Percentiles rank a stretch among this genome's conserved stretches.
These are phyloP conservation scores for Seriola aureovittata DNA, from an alignment of 2,113 vertebrate genomes.

Conservation along the genomic window DNA sequence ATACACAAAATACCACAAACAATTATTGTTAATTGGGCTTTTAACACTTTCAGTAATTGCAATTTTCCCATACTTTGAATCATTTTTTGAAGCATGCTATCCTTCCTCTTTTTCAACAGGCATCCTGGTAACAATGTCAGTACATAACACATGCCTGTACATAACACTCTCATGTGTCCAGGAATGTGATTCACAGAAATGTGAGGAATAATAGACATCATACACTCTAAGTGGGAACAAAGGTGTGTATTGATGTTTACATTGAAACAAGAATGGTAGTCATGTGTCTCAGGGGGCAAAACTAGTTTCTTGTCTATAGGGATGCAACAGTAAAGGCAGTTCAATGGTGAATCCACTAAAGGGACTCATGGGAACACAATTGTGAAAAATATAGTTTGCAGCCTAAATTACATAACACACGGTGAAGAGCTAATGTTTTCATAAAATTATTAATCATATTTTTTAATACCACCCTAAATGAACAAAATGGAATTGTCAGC, in stretches of 20 bases:
- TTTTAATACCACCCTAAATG: background rate
- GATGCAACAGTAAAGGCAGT: background rate
- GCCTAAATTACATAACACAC: background rate
- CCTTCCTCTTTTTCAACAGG: background rate
- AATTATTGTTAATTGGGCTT: too few relatives aligned
- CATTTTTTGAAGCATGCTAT: background rate
- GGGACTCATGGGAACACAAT: background rate
- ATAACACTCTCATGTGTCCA: conserved; percentile 35
- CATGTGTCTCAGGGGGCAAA: background rate
- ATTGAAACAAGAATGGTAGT: background rate
- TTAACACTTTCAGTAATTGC: too few relatives aligned
- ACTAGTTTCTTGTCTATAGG: background rate
- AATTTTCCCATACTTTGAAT: too few relatives aligned
- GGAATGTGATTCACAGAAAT: conserved; percentile 15
- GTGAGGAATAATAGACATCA: conserved; percentile 17
- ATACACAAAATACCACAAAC: background rate
- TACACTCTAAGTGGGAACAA: conserved; percentile 20
- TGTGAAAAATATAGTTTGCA: background rate
- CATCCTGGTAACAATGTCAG: conserved; percentile 11
- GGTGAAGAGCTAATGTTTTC: background rate
- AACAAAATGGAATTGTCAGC: background rate
- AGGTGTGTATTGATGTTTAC: conserved; percentile 22
- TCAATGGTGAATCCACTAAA: background rate
- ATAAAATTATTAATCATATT: background rate
- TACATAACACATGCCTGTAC: background rate